A percentile compares a stretch with the other conserved stretches of the same genome.
Conservation (phyloP, 2,888 invertebrate species). For the Drosophila niveifrons region DNA sequence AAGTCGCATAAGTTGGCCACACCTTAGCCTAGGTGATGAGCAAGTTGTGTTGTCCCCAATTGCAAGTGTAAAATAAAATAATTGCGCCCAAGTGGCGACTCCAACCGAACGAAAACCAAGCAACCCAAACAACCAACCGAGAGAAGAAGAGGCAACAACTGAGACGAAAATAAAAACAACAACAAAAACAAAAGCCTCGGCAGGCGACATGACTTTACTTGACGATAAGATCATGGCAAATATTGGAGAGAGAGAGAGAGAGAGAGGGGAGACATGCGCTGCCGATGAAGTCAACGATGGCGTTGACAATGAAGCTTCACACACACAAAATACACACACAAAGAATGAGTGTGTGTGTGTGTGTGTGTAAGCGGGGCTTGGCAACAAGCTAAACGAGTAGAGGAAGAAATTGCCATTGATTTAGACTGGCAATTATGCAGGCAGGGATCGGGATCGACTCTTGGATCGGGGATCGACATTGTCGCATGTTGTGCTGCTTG, state of each 20-base stretch:
- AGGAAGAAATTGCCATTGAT: constrained; percentile 65
- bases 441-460: constrained; percentile 22
- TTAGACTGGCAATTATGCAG: constrained; percentile 80
- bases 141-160: constrained; percentile 6
- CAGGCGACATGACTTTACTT: constrained; percentile 77
- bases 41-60: constrained; percentile 63
- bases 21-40: constrained; percentile 52
- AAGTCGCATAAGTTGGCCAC: constrained; percentile 24
- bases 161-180: constrained; percentile 5
- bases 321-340: constrained; percentile 19
- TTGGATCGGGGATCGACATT: constrained; percentile 51
- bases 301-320: constrained; percentile 55
- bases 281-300: constrained; percentile 52
- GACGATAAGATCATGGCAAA: constrained; percentile 81
- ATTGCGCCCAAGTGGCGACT: constrained; percentile 73
- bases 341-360: too few species aligned
- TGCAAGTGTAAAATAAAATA: constrained; percentile 76
- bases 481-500: constrained; percentile 30
- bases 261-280: constrained; percentile 24
- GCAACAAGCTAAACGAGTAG: constrained; percentile 48
- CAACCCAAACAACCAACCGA: constrained; percentile 4
- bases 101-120: constrained; percentile 20
- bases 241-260: constrained; percentile 65
- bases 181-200: constrained; percentile 58
- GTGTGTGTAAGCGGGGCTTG: constrained; percentile 39